A percentile compares a stretch with the other conserved stretches of the same genome.
Evolutionary conservation across 2,113 vertebrate species (phyloP).

Genomic region (Cololabis saira): DNA sequence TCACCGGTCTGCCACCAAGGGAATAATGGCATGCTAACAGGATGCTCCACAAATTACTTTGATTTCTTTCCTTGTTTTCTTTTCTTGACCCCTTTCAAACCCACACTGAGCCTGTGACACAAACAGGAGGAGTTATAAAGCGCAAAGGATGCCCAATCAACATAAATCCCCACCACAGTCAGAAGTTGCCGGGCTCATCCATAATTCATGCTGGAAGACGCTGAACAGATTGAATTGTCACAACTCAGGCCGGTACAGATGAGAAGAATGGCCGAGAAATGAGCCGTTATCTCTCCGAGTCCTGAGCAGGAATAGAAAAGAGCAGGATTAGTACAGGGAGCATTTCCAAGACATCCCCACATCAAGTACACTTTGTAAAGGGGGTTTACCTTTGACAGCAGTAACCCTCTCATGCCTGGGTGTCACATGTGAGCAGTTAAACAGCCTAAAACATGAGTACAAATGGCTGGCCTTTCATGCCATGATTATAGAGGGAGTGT

Average conservation of each 20-base stretch:
- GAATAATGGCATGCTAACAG: conserved; percentile 31
- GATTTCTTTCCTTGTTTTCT: conserved; percentile 24
- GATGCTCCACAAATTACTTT: conserved; percentile 40
- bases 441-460: neutral
- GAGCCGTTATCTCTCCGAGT: conserved; percentile 20
- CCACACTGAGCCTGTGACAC: conserved; percentile 35
- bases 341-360: neutral
- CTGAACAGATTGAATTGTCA: conserved; percentile 69
- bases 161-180: conserved; percentile 44
- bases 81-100: conserved; percentile 33
- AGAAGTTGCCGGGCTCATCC: conserved; percentile 57
- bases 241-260: conserved; percentile 27
- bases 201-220: conserved; percentile 62
- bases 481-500: too few relatives aligned
- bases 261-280: conserved; percentile 22
- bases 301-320: conserved; percentile 29
- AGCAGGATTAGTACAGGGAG: conserved; percentile 31
- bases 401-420: neutral
- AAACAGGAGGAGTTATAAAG: conserved; percentile 33
- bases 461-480: neutral
- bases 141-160: conserved; percentile 40
- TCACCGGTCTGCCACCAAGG: conserved; percentile 17
- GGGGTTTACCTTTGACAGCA: conserved; percentile 24
- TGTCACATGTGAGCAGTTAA: neutral
- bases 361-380: neutral